phyloP scores from a whole-genome alignment of 2,888 invertebrate species.

The Rhaphigaster nebulosa region DNA sequence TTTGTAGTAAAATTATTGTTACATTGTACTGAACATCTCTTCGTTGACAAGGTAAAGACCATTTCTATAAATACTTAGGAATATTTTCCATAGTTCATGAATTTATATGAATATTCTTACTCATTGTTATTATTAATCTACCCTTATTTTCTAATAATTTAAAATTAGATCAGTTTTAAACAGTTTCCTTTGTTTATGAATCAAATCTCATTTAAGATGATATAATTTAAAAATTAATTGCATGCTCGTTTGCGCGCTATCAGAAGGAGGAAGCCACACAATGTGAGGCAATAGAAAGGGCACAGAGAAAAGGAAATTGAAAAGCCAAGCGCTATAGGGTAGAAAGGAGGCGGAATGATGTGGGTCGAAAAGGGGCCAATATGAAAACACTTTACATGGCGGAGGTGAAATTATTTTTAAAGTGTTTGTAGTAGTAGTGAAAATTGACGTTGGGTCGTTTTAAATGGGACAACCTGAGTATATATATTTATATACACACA shows the following conservation, averaged over 20 bases:
- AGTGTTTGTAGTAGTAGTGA: neutral
- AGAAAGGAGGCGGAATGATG: neutral
- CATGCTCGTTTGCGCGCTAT: neutral
- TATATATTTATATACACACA: too few relatives aligned
- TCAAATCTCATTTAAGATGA: neutral
- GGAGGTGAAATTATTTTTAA: neutral
- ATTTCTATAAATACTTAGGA: neutral
- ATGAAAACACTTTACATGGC: slow-evolving; percentile 20
- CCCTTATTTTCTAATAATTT: neutral
- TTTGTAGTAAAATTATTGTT: neutral
- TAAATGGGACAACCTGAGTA: too few relatives aligned
- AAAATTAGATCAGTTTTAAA: neutral
- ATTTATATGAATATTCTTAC: neutral
- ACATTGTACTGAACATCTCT: neutral
- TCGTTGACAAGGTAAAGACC: neutral
- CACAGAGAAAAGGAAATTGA: slow-evolving; percentile 15
- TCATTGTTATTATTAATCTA: neutral
- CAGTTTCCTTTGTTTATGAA: neutral
- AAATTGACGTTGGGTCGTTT: neutral
- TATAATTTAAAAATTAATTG: neutral
- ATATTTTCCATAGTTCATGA: neutral
- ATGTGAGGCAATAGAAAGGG: neutral
- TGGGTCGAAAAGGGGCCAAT: neutral
- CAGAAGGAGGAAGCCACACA: neutral
- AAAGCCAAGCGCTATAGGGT: neutral